phyloP scores from a whole-genome alignment of 2,797 vertebrate species.

The Helicolenus hilgendorfi region DNA sequence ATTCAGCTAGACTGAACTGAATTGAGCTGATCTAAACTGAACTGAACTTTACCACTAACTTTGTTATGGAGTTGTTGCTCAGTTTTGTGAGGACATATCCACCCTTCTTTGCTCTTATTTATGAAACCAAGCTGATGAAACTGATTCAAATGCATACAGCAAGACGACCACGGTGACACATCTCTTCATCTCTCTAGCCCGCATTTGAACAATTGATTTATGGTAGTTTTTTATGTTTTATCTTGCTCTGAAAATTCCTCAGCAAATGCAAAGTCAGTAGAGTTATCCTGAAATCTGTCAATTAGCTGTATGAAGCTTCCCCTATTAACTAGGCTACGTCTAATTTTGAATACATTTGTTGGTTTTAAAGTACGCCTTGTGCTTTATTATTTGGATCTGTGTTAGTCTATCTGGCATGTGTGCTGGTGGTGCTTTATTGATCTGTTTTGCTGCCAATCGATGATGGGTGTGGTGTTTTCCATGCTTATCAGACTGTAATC shows the following conservation, averaged over 20 bases:
- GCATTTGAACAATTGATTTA: conserved; percentile 24
- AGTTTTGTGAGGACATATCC: conserved; percentile 3
- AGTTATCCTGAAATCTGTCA: conserved; percentile 12
- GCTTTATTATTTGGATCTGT: conserved; percentile 70
- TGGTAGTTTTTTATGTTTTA: not conserved
- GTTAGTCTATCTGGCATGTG: conserved; percentile 69
- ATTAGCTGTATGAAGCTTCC: conserved; percentile 15
- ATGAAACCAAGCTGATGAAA: conserved; percentile 6
- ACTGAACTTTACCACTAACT: not conserved
- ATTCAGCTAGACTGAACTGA: not conserved
- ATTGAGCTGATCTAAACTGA: not conserved
- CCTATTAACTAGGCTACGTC: conserved; percentile 23
- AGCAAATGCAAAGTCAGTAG: not conserved
- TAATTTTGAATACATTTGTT: conserved; percentile 45
- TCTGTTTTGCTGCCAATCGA: conserved; percentile 90
- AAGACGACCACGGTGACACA: not conserved
- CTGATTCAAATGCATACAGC: conserved; percentile 8
- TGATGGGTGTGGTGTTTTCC: conserved; percentile 91
- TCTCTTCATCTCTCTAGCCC: conserved; percentile 7
- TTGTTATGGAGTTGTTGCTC: conserved; percentile 8
- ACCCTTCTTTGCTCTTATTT: conserved; percentile 8
- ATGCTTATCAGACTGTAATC: conserved; percentile 90
- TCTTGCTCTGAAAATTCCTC: not conserved
- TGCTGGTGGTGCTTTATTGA: conserved; percentile 85
- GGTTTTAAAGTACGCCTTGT: conserved; percentile 32